Base-by-base conservation (phyloP, 2,888 invertebrate genomes). In the Hemistola chrysoprasaria region DNA sequence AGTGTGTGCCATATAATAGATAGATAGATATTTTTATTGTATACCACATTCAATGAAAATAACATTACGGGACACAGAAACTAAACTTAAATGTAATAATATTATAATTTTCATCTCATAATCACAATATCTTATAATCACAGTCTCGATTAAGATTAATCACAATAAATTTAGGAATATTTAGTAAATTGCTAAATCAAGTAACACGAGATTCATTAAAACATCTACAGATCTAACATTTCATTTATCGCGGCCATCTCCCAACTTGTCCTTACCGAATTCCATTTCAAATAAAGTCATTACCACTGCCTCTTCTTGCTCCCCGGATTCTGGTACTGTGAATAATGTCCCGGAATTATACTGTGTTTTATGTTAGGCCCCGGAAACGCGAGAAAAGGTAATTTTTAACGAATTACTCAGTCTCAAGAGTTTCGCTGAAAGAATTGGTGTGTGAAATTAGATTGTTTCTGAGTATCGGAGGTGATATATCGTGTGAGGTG, bases 321-420 rank as follows among this genome's bases (percentile, higher is more conserved):
- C 40, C 22, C 62, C 62, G 65, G 64, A 72, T 70, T 65, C 64
- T 62, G 60, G 62, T 74, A 75, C 71, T 75, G 76, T 77, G 75
- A 77, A 75, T 78, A 77, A 78, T 74, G 76, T 69, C 71, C 59
- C 65, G 65, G 75, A 71, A 74, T 77, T 77, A 76, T 75, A 66
- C 75, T 73, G 76, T 75, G 65, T 75, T 76, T 76, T 76, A 77
- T 76, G 74, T 68, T 61, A 57, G 55, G 51, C 56, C 55, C 55
- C 44, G 50, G 42, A 38, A 36, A 45, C 43, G 40, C 40, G 50
- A 37, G 44, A 54, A 53, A 53, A 59, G 60, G 63, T 54, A 65
- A 64, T 69, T 68, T 71, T 74, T 72, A 74, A 71, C 71, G 73
- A 77, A 75, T 74, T 71, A 72, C 69, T 61, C 59, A 51, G 72